Evolutionary conservation across 2,888 invertebrate species (phyloP).

Genomic region (Operophtera brumata): DNA sequence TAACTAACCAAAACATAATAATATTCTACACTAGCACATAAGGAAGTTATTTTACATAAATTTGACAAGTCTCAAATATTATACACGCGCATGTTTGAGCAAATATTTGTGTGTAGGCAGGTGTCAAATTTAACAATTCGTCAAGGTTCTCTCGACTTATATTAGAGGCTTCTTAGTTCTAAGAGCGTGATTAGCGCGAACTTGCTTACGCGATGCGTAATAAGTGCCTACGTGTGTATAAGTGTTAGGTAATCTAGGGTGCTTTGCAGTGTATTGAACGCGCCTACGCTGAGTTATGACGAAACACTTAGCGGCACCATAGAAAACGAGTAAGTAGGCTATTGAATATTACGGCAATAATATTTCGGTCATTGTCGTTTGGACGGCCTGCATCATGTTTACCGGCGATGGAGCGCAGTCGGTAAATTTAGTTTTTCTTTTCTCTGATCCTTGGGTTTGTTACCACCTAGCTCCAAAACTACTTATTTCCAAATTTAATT

Average conservation of each 20-base stretch:
- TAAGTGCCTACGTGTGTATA: neutral
- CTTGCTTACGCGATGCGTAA: constrained; percentile 47
- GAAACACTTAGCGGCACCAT: constrained; percentile 47
- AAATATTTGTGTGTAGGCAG: constrained; percentile 30
- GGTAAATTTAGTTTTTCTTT: too few species aligned
- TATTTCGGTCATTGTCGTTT: constrained; percentile 32
- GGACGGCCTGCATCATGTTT: constrained; percentile 2
- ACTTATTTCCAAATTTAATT: too few species aligned
- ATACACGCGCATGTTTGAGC: constrained; percentile 23
- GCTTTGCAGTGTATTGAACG: constrained; percentile 15
- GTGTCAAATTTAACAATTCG: constrained; percentile 38
- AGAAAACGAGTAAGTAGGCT: constrained; percentile 31
- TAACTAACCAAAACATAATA: neutral
- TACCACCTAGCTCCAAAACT: too few species aligned
- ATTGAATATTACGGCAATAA: constrained; percentile 24
- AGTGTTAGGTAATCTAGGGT: constrained; percentile 36
- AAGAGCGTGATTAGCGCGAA: constrained; percentile 57
- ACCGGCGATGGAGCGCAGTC: neutral
- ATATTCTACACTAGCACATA: constrained; percentile 15
- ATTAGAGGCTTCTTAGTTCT: constrained; percentile 27
- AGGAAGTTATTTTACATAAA: constrained; percentile 22
- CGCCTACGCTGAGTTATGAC: constrained; percentile 36
- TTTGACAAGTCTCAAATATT: constrained; percentile 8
- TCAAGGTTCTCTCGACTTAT: constrained; percentile 52
- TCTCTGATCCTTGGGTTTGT: too few species aligned